These are phyloP conservation scores for Calameuta idolon DNA, from an alignment of 2,888 invertebrate genomes.

Conservation along the genomic window DNA sequence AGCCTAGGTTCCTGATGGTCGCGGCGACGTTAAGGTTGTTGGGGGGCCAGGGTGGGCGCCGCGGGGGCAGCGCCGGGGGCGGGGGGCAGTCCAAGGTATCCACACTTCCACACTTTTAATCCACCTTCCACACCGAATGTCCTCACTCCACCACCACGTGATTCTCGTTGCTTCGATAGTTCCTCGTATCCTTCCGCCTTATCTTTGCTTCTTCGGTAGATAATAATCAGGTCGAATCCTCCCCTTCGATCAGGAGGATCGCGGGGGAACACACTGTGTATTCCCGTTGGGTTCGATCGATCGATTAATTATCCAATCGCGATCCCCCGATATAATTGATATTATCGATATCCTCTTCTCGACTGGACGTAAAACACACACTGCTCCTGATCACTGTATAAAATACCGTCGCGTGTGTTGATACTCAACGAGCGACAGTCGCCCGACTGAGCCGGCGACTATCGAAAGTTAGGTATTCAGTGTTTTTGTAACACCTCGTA, in stretches of 20 bases:
- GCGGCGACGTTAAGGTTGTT: slow-evolving; percentile 65
- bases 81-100: slow-evolving; percentile 68
- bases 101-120: slow-evolving; percentile 66
- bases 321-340: background rate
- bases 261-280: background rate
- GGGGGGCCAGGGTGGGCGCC: slow-evolving; percentile 64
- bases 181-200: background rate
- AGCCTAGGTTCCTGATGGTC: slow-evolving; percentile 47
- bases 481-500: background rate
- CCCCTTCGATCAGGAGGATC: background rate
- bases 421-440: background rate
- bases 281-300: background rate
- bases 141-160: slow-evolving; percentile 37
- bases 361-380: background rate
- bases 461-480: background rate
- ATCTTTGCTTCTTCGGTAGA: background rate
- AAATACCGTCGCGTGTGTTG: background rate
- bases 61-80: slow-evolving; percentile 69
- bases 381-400: background rate
- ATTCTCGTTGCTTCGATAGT: background rate
- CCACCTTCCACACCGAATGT: slow-evolving; percentile 57
- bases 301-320: background rate
- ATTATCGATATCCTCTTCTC: background rate
- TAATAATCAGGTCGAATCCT: background rate
- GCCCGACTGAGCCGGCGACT: background rate